Percentiles rank a stretch among this genome's conserved stretches.
Evolutionary conservation across 2,113 vertebrate species (phyloP).

Genomic region (Irena cyanogastra): DNA sequence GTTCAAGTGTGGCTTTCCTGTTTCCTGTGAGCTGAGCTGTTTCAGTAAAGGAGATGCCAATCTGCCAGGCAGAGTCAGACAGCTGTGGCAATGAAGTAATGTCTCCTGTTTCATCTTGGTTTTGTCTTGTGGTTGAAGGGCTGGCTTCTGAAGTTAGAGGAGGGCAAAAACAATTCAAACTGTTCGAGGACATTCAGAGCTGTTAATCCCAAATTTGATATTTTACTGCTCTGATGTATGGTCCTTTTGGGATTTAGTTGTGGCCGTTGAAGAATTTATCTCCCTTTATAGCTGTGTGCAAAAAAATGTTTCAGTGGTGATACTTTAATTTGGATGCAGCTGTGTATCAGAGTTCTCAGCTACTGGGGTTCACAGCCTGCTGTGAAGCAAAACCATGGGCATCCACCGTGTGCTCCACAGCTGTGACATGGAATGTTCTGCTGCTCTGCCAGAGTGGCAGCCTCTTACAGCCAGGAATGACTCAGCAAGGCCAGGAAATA

Average conservation of each 20-base stretch:
- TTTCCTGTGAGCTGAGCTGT: background rate
- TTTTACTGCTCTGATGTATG: background rate
- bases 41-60: background rate
- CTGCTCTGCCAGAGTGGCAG: background rate
- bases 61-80: background rate
- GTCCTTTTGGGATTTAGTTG: background rate
- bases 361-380: background rate
- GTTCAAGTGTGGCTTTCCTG: background rate
- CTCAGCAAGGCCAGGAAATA: background rate
- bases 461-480: background rate
- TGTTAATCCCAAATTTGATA: background rate
- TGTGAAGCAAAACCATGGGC: background rate
- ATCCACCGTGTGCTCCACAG: rapidly evolving
- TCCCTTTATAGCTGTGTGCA: background rate
- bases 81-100: background rate
- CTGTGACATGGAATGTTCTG: rapidly evolving
- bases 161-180: background rate
- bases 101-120: background rate
- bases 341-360: background rate
- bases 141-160: background rate
- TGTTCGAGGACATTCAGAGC: background rate
- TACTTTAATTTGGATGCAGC: background rate
- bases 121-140: background rate
- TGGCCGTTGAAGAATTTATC: background rate
- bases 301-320: background rate